Evolutionary conservation across 1,140 invertebrate genomes (phyloP).

Genomic region (Meteorus sp.): DNA sequence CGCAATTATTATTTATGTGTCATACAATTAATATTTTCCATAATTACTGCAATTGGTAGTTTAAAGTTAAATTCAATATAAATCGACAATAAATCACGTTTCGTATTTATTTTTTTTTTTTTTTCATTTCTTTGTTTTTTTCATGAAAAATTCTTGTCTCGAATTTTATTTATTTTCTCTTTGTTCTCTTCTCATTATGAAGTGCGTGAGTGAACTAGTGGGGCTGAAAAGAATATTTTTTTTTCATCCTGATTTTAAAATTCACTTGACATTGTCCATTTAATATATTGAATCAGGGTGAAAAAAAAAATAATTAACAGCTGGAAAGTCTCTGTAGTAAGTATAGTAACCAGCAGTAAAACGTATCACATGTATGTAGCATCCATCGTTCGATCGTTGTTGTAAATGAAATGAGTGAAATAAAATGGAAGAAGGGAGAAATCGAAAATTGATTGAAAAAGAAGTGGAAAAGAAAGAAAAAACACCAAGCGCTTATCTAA

Average conservation of each 20-base stretch:
- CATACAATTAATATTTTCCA: constrained; percentile 32
- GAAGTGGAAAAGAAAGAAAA: no score
- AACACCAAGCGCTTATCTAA: constrained; percentile 19
- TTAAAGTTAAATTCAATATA: constrained; percentile 39
- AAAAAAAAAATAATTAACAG: constrained; percentile 20
- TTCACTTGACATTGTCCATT: background rate
- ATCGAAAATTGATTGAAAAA: constrained; percentile 6
- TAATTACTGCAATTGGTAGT: constrained; percentile 36
- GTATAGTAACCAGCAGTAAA: constrained; percentile 55
- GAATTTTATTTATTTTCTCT: no score
- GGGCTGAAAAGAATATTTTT: constrained; percentile 40
- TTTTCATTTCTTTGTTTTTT: constrained; percentile 6
- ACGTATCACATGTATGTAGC: constrained; percentile 61
- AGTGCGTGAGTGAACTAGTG: constrained; percentile 62
- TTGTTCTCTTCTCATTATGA: constrained; percentile 46
- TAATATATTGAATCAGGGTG: background rate
- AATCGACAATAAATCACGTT: constrained; percentile 50
- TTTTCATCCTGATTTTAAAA: background rate
- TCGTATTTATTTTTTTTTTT: constrained; percentile 10
- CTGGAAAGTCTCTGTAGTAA: constrained; percentile 59
- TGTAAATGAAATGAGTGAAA: constrained; percentile 18
- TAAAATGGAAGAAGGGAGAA: no score
- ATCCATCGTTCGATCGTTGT: constrained; percentile 47
- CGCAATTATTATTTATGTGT: constrained; percentile 31
- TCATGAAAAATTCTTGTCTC: no score